A percentile compares a stretch with the other conserved stretches of the same genome.
These are phyloP conservation scores for roundworm (Caenorhabditis elegans) DNA, from an alignment of 1,140 invertebrate species.

Conservation along the genomic window DNA sequence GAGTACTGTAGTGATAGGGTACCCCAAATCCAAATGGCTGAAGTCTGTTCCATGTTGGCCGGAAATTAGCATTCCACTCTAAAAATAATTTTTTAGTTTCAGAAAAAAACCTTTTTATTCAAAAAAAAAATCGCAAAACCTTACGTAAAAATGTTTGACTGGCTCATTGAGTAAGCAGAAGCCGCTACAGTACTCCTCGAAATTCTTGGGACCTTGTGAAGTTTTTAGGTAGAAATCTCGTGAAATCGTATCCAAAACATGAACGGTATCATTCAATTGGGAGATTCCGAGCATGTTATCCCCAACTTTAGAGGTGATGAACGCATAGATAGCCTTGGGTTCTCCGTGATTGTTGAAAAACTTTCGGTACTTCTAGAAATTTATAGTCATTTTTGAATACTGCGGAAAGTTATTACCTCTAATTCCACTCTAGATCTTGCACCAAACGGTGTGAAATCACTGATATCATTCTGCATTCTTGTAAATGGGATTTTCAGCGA, in stretches of 20 bases:
- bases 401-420: constrained; percentile 41
- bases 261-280: constrained; percentile 59
- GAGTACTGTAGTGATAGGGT: constrained; percentile 65
- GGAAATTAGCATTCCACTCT: constrained; percentile 45
- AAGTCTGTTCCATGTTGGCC: constrained; percentile 27
- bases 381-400: too few relatives aligned
- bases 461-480: constrained; percentile 60
- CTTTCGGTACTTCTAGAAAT: constrained; percentile 55
- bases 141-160: constrained; percentile 65
- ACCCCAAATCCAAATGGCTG: constrained; percentile 62
- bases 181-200: constrained; percentile 59
- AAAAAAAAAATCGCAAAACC: constrained; percentile 21
- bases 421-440: constrained; percentile 57
- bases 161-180: constrained; percentile 65
- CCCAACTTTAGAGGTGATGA: constrained; percentile 58
- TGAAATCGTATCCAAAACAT: constrained; percentile 57
- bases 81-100: constrained; percentile 1
- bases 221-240: constrained; percentile 54
- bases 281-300: constrained; percentile 61
- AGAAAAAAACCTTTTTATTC: neutral
- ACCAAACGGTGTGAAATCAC: constrained; percentile 60
- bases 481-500: constrained; percentile 50
- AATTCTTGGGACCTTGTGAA: constrained; percentile 47
- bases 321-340: constrained; percentile 59
- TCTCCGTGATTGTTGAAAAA: constrained; percentile 64